phyloP scores from a whole-genome alignment of 2,888 invertebrate species.

The Belgica antarctica region DNA sequence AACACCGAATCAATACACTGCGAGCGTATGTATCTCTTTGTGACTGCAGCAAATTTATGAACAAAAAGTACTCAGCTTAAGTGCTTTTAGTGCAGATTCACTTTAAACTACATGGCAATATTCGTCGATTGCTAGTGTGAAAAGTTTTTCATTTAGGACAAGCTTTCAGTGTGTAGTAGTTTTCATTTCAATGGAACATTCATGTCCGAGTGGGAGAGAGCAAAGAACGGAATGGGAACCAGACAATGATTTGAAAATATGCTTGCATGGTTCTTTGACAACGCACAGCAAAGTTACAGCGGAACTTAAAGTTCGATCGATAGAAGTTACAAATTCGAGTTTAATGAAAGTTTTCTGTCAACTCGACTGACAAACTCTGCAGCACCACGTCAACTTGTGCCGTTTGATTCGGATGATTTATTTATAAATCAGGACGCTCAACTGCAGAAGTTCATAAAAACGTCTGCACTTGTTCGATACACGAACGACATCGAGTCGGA shows the following conservation, averaged over 20 bases:
- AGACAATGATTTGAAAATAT: too few species aligned
- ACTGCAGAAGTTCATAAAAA: too few species aligned
- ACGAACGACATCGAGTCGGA: too few species aligned
- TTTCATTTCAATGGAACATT: neutral
- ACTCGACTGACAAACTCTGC: too few species aligned
- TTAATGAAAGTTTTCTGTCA: too few species aligned
- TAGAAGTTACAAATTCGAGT: too few species aligned
- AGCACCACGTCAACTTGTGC: too few species aligned
- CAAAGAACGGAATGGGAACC: neutral
- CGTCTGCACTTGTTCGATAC: too few species aligned
- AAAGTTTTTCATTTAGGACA: too few species aligned
- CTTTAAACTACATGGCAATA: constrained; percentile 1
- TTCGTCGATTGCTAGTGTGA: neutral
- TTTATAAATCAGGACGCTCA: constrained; percentile 3
- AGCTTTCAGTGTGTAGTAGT: neutral
- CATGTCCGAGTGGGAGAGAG: neutral
- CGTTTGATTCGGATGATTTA: constrained; percentile 24
- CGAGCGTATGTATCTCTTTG: neutral
- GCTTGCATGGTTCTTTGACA: too few species aligned
- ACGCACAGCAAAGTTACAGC: too few species aligned
- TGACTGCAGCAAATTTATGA: neutral
- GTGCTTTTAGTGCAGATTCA: constrained; percentile 18
- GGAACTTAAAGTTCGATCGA: too few species aligned
- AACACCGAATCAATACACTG: constrained; percentile 14
- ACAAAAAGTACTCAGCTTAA: constrained; percentile 13